A percentile compares a stretch with the other conserved stretches of the same genome.
phyloP scores from a whole-genome alignment of 1,140 invertebrate genomes.

The Drosophila hydei region DNA sequence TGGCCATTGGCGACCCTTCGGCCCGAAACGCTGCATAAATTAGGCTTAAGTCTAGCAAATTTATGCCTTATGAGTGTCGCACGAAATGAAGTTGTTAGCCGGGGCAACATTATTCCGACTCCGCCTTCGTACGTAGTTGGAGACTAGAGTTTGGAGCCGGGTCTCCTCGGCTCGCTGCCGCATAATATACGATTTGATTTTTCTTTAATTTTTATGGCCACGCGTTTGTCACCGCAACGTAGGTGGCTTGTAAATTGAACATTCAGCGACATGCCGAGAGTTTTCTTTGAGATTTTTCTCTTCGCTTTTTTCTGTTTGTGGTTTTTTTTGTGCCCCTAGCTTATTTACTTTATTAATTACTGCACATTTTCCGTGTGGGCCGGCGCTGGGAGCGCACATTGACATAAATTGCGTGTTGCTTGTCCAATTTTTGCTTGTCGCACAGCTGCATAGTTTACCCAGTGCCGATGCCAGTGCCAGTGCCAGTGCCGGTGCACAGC shows the following conservation, averaged over 20 bases:
- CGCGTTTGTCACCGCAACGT: conserved; percentile 75
- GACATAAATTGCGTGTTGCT: conserved; percentile 82
- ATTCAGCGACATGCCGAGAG: conserved; percentile 59
- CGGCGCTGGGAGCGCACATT: conserved; percentile 73
- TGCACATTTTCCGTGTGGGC: conserved; percentile 79
- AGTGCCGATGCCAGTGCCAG: background rate
- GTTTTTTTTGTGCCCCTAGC: conserved; percentile 25
- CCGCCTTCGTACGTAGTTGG: background rate
- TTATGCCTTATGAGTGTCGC: conserved; percentile 83
- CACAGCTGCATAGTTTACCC: conserved; percentile 73
- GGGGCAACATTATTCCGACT: conserved; percentile 72
- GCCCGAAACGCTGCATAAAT: conserved; percentile 77
- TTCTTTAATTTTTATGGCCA: conserved; percentile 77
- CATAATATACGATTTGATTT: conserved; percentile 81
- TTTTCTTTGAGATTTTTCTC: conserved; percentile 40
- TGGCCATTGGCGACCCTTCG: conserved; percentile 58
- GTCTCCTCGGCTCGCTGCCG: conserved; percentile 1
- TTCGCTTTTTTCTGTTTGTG: background rate
- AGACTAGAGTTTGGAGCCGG: background rate
- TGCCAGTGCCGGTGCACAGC: conserved; percentile 1
- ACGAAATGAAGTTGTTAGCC: conserved; percentile 83
- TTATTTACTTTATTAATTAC: conserved; percentile 74
- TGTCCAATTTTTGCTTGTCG: conserved; percentile 82
- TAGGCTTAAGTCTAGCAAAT: conserved; percentile 83
- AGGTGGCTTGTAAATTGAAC: conserved; percentile 76